phyloP scores from a whole-genome alignment of 2,888 invertebrate species.

The Gasteruption jaculator region DNA sequence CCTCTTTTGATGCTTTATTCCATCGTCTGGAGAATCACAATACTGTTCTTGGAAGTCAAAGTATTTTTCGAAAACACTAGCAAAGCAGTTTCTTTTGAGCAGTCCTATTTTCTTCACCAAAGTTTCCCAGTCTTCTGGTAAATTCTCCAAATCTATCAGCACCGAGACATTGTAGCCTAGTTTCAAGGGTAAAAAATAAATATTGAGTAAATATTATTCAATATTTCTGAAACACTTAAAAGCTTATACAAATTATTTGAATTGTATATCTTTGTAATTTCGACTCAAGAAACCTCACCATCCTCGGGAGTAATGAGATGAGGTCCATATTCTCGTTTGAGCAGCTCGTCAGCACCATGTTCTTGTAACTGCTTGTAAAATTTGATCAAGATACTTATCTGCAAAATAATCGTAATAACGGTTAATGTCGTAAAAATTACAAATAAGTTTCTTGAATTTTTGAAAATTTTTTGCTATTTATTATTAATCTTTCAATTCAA shows the following conservation, averaged over 20 bases:
- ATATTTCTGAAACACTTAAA: background rate
- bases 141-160: constrained; percentile 85
- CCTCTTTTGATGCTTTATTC: constrained; percentile 82
- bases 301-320: constrained; percentile 81
- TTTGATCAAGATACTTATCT: constrained; percentile 98
- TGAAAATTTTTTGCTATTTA: background rate
- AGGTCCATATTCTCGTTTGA: constrained; percentile 88
- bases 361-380: constrained; percentile 98
- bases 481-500: background rate
- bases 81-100: constrained; percentile 97
- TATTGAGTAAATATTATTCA: no score
- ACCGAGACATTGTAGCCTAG: constrained; percentile 92
- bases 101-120: constrained; percentile 89
- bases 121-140: constrained; percentile 86
- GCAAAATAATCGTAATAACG: constrained; percentile 29
- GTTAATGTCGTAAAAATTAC: background rate
- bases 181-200: constrained; percentile 24
- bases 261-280: background rate
- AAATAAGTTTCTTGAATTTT: background rate
- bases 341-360: constrained; percentile 95
- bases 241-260: background rate
- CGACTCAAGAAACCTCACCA: constrained; percentile 56
- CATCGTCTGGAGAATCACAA: constrained; percentile 90
- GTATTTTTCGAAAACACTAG: constrained; percentile 99
- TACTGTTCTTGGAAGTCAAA: constrained; percentile 97